Percentiles rank a stretch among this genome's conserved stretches.
phyloP scores from a whole-genome alignment of 2,113 vertebrate species.

The Lepisosteus oculatus region DNA sequence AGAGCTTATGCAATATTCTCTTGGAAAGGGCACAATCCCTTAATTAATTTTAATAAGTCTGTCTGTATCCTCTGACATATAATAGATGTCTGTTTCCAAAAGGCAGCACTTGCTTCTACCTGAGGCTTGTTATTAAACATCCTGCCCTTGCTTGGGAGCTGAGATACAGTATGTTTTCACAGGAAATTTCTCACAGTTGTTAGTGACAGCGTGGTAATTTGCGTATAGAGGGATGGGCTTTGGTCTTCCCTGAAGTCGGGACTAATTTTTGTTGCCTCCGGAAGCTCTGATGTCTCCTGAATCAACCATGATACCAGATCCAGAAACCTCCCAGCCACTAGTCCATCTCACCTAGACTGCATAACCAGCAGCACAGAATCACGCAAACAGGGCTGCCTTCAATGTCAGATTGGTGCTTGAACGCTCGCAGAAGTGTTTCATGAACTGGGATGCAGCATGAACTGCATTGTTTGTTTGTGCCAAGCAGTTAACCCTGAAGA shows the following conservation, averaged over 20 bases:
- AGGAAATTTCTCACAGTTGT: not conserved
- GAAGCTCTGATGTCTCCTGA: constrained; percentile 5
- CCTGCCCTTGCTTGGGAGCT: no score
- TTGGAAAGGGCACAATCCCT: not conserved
- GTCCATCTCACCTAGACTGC: not conserved
- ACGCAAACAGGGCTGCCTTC: no score
- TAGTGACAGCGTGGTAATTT: not conserved
- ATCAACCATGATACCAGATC: not conserved
- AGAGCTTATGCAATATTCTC: not conserved
- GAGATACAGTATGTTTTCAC: not conserved
- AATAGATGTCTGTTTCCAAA: no score
- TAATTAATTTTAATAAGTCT: not conserved
- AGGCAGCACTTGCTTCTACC: no score
- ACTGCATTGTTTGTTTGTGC: no score
- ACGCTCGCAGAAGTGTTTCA: no score
- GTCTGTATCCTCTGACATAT: not conserved
- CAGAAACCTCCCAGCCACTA: no score
- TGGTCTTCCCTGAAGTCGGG: not conserved
- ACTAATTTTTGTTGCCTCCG: not conserved
- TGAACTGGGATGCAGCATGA: no score
- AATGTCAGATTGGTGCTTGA: no score
- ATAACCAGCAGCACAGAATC: not conserved
- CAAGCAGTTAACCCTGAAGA: no score
- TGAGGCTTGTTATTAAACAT: no score
- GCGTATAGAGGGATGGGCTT: not conserved